These are phyloP conservation scores for Kradibia gibbosae DNA, from an alignment of 1,140 invertebrate species.

Conservation along the genomic window DNA sequence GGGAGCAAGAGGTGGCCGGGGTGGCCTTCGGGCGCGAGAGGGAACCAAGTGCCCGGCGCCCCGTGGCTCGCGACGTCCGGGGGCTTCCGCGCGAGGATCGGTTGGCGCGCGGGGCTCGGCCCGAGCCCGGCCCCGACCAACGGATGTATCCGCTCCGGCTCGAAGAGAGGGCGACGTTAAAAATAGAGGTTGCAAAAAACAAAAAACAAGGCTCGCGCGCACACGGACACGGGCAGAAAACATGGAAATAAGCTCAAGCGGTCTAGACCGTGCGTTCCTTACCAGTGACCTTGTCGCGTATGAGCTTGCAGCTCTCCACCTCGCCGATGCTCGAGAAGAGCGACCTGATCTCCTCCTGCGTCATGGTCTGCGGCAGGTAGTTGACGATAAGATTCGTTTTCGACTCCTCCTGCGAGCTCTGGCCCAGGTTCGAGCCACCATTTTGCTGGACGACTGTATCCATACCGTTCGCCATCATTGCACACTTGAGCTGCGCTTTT, in stretches of 20 bases:
- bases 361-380: slow-evolving; percentile 99
- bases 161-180: background rate
- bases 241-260: too few relatives aligned
- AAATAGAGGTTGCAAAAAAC: background rate
- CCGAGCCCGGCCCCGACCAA: background rate
- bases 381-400: slow-evolving; percentile 99
- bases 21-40: too few relatives aligned
- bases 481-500: slow-evolving; percentile 58
- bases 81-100: background rate
- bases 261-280: slow-evolving; percentile 53
- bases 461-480: slow-evolving; percentile 90
- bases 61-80: background rate
- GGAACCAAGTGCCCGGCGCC: too few relatives aligned
- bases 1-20: too few relatives aligned
- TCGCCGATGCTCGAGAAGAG: slow-evolving; percentile 98
- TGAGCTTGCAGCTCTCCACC: slow-evolving; percentile 99
- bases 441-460: slow-evolving; percentile 81
- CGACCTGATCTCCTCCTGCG: slow-evolving; percentile 97
- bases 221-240: too few relatives aligned
- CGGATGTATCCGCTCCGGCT: background rate
- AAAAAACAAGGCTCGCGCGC: too few relatives aligned
- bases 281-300: slow-evolving; percentile 98
- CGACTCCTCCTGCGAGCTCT: slow-evolving; percentile 88
- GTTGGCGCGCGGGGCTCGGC: background rate
- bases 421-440: slow-evolving; percentile 78